Conservation (phyloP, 2,113 vertebrate species). For the Cynocephalus volans region DNA sequence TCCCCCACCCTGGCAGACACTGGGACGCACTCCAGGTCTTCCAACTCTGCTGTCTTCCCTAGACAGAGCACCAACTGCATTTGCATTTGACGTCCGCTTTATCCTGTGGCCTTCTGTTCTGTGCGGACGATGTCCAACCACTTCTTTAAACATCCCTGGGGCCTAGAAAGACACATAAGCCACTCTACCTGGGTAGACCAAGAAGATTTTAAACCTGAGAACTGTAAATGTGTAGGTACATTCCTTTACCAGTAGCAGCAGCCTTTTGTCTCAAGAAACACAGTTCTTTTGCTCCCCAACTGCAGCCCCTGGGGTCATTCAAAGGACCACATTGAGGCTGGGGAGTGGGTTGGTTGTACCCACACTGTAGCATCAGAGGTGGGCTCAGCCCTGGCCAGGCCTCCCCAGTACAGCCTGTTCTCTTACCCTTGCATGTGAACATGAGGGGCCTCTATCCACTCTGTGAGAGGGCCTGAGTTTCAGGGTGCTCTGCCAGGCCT, state of each 20-base stretch:
- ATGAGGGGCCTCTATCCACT: neutral
- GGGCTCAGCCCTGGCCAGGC: too few relatives aligned
- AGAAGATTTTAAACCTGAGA: neutral
- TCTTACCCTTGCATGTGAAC: neutral
- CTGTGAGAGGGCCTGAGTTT: neutral
- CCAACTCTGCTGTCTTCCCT: neutral
- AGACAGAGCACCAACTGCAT: neutral
- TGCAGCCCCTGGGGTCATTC: neutral
- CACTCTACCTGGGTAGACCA: too few relatives aligned
- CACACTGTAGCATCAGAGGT: neutral
- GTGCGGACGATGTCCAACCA: rapidly evolving
- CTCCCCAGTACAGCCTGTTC: neutral
- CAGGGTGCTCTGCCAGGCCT: neutral
- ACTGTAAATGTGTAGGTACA: too few relatives aligned
- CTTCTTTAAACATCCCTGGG: neutral
- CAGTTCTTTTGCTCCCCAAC: neutral
- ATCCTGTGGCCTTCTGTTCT: neutral
- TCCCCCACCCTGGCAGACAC: neutral
- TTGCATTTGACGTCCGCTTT: rapidly evolving
- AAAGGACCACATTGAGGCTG: neutral
- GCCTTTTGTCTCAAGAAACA: neutral
- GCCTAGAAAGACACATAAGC: neutral
- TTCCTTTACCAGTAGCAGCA: neutral
- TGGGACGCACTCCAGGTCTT: neutral
- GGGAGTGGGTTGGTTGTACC: neutral